Conservation (phyloP, 2,113 vertebrate genomes). For the Salvelinus fontinalis region DNA sequence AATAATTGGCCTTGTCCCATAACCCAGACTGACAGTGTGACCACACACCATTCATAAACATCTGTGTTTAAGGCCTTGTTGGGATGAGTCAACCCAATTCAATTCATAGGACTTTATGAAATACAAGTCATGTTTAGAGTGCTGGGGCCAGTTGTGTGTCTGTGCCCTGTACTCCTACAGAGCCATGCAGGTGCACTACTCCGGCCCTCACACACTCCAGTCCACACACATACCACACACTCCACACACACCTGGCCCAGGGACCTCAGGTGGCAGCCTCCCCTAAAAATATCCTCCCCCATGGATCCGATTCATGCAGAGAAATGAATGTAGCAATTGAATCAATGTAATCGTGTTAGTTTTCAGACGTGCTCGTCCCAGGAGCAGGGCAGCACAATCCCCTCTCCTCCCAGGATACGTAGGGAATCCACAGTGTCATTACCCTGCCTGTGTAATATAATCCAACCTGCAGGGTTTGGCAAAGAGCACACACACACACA, state of each 20-base stretch:
- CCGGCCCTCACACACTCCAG: background rate
- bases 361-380: conserved; percentile 31
- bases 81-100: background rate
- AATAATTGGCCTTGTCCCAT: background rate
- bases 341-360: conserved; percentile 31
- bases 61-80: background rate
- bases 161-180: background rate
- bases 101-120: too few relatives aligned
- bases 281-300: conserved; percentile 32
- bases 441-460: conserved; percentile 31
- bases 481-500: background rate
- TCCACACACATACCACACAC: background rate
- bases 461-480: conserved; percentile 29
- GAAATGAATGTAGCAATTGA: conserved; percentile 23
- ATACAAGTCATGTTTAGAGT: too few relatives aligned
- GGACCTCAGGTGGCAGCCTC: conserved; percentile 42
- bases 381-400: conserved; percentile 18
- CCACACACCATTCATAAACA: conserved; percentile 2
- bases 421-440: conserved; percentile 15
- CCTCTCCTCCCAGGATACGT: background rate
- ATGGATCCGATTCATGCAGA: conserved; percentile 31
- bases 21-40: conserved; percentile 10
- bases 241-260: conserved; percentile 41
- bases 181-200: background rate
- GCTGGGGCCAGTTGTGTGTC: too few relatives aligned